Base-by-base conservation (phyloP, 35 echinoderm and acorn worm genomes). In the Anneissia japonica region DNA sequence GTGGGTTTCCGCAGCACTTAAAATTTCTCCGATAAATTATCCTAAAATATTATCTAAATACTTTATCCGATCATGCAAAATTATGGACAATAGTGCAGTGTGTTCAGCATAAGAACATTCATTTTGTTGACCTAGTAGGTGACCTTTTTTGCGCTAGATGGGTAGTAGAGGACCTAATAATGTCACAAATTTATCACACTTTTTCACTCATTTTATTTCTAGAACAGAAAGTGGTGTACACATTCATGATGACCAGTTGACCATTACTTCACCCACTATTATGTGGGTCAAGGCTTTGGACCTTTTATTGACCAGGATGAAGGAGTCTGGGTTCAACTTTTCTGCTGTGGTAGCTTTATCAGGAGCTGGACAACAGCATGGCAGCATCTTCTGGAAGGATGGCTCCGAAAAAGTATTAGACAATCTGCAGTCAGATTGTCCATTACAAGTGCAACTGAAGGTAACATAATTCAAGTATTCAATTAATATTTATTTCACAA, bases 351-450 rank as follows among this genome's bases (percentile, higher is more conserved):
- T 86, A 74, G 85, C 95, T 4, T 78, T 98, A 30, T 98, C 95
- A 75, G 95, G 95, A n/a, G 87, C 91, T 82, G 95, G 95, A 16
- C 95, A 98, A 91, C 95, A 98, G 93, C 95, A 98, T 98, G 95
- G 95, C 23, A 98, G 95, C 89, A 91, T 98, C 3, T 98, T 82
- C 83, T 98, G 95, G 95, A 93, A 89, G 23, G 31, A 38, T 76
- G 92, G 86, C 29, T 72, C 95, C 19, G 34, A 76, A 28, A 79
- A 43, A 34, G 32, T 39, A 0, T 75, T 98, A 19, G 77, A 85
- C 9, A 89, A 89, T 73, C 80, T 98, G 16, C 81, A 94, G 41
- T 73, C 91, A 36, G 82, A 87, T 75, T 38, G 73, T 56, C 19
- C 32, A 10, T 76, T 98, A 35, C 89, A 94, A 34, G 85, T 91